Percentiles rank a stretch among this genome's conserved stretches.
These are phyloP conservation scores for Neoaliturus tenellus DNA, from an alignment of 2,888 invertebrate species.

Conservation along the genomic window DNA sequence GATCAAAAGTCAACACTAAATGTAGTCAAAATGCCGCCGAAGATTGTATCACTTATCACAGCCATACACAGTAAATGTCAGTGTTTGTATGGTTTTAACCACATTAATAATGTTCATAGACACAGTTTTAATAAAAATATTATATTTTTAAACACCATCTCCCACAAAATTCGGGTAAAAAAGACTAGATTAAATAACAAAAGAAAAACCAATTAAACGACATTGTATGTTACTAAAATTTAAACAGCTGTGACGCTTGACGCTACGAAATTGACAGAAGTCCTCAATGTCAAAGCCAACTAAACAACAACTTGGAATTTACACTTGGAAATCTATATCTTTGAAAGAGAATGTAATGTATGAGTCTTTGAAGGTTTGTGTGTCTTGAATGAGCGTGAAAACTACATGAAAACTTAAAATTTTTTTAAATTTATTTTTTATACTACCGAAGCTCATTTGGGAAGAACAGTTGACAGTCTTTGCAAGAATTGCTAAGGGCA, in stretches of 20 bases:
- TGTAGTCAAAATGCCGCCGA: not conserved
- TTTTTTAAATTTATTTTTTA: too few relatives aligned
- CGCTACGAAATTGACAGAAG: slow-evolving; percentile 10
- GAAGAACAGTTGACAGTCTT: too few relatives aligned
- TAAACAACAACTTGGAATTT: too few relatives aligned
- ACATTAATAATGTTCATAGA: not conserved
- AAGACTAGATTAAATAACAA: not conserved
- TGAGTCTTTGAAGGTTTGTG: too few relatives aligned
- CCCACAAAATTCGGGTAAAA: not conserved
- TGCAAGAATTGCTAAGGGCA: too few relatives aligned
- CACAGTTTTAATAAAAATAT: not conserved
- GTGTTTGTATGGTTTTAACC: too few relatives aligned
- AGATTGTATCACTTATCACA: not conserved
- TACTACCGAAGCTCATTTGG: too few relatives aligned
- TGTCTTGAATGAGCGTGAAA: too few relatives aligned
- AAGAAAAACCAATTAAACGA: slow-evolving; percentile 4
- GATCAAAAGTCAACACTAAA: not conserved
- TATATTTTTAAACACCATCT: too few relatives aligned
- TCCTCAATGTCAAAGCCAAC: not conserved
- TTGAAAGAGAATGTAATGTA: too few relatives aligned
- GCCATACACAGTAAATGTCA: not conserved
- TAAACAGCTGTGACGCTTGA: slow-evolving; percentile 11
- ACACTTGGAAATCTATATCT: too few relatives aligned
- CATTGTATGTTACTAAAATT: not conserved
- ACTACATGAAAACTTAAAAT: too few relatives aligned